These are phyloP conservation scores for Nowickia ferox DNA, from an alignment of 2,888 invertebrate species.

Conservation along the genomic window DNA sequence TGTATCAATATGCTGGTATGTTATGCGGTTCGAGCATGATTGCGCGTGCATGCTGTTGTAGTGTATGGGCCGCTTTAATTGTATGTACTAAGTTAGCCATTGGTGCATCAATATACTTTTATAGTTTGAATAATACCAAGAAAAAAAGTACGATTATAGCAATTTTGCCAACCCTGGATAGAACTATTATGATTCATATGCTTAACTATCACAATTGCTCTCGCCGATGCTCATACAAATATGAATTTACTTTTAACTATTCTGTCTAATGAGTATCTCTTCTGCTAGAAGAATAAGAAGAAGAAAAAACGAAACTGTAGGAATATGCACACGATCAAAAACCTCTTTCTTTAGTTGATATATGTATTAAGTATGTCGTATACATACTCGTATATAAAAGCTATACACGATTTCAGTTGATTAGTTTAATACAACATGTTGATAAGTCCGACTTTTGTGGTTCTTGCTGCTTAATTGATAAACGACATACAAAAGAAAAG, in stretches of 20 bases:
- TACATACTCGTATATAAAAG: constrained; percentile 32
- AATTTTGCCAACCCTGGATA: too few species aligned
- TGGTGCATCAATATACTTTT: too few species aligned
- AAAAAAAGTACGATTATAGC: too few species aligned
- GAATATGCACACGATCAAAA: background rate
- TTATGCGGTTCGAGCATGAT: too few species aligned
- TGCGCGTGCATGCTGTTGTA: too few species aligned
- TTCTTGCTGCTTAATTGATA: constrained; percentile 37
- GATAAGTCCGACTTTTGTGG: constrained; percentile 56
- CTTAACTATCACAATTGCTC: too few species aligned
- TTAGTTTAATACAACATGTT: constrained; percentile 67
- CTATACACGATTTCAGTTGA: constrained; percentile 67
- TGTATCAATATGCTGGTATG: too few species aligned
- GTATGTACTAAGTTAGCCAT: too few species aligned
- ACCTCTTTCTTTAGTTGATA: constrained; percentile 2
- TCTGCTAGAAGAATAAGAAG: background rate
- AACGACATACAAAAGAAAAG: constrained; percentile 21
- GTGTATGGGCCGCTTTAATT: too few species aligned
- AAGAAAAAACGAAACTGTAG: constrained; percentile 2
- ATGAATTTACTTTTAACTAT: constrained; percentile 24
- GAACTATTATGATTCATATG: too few species aligned
- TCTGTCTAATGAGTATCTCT: background rate
- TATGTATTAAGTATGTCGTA: constrained; percentile 23
- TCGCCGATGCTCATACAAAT: background rate
- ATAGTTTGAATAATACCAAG: too few species aligned